phyloP scores from a whole-genome alignment of 2,113 vertebrate genomes.

The Hyperoodon ampullatus region DNA sequence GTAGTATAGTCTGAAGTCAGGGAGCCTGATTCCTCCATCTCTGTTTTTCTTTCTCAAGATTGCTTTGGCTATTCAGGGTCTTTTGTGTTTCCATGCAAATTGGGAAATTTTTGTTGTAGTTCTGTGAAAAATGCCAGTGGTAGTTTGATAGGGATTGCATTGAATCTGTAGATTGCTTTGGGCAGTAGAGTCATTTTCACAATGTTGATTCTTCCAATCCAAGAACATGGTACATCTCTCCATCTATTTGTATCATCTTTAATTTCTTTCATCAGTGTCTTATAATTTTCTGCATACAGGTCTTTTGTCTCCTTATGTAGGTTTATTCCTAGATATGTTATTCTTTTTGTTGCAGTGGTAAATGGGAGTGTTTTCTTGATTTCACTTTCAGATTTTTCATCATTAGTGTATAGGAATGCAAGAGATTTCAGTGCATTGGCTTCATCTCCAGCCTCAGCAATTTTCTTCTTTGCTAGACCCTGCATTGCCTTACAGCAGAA shows the following conservation, averaged over 20 bases:
- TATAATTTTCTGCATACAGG: background rate
- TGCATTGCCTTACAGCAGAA: too few species aligned
- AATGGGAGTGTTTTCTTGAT: too few species aligned
- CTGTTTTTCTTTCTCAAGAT: background rate
- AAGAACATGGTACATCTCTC: background rate
- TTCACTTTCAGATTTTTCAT: too few species aligned
- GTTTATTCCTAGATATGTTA: background rate
- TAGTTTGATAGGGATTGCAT: background rate
- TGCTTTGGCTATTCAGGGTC: background rate
- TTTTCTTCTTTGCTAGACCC: too few species aligned
- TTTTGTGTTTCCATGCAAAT: background rate
- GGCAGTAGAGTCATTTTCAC: background rate
- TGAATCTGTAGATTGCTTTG: background rate
- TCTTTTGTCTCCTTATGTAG: background rate
- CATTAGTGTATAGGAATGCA: background rate
- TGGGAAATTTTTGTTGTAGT: too few species aligned
- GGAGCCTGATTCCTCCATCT: background rate
- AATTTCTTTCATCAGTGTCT: background rate
- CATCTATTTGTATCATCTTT: background rate
- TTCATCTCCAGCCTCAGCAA: too few species aligned
- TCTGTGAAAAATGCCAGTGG: background rate
- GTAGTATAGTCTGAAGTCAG: background rate
- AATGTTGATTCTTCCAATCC: background rate
- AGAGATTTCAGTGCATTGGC: background rate
- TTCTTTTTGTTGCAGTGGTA: background rate